Evolutionary conservation across 2,888 invertebrate genomes (phyloP), one percentile per base, ranked within the genome.

Genomic region (Molorchus minor): DNA sequence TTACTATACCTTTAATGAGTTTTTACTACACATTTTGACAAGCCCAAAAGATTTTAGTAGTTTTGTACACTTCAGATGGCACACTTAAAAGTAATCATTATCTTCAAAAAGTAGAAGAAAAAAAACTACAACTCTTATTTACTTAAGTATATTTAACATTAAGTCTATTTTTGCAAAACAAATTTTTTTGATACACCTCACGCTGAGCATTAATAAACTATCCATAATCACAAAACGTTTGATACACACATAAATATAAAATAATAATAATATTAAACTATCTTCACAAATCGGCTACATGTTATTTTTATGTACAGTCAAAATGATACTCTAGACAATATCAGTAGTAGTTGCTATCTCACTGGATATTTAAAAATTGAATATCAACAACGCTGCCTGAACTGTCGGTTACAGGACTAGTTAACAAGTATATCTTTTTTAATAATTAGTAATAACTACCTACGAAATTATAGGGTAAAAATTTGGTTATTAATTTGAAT

Each of bases 261-360:
- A 49, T 47, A 47, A 47, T 30, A 36, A 30, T 47, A n/a, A n/a
- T n/a, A n/a, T n/a, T 47, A 47, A 47, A 47, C 35, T 49, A 52
- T 41, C 7, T 25, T 41, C 30, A 30, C 30, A 25, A 17, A 52
- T 41, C 41, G 51, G 40, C 51, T 52, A 49, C 29, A 49, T n/a
- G 35, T 52, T 19, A 52, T 30, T 10, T 41, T 52, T 52, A 52
- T 41, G 13, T 52, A 52, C 51, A 52, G 51, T 52, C 51, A 52
- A 38, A 38, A 49, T 20, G 10, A 17, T 30, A 30, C 21, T 25
- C 51, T 52, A 52, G 30, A 16, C 29, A 41, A 41, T 21, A 20
- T 43, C 43, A 30, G 20, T 38, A 20, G 20, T 25, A 30, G 20
- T 38, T 38, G 3, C 33, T n/a, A 38, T 38, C 36, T 49, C 49